Base-by-base conservation (phyloP, 2,888 invertebrate species). In the Smittia aterrima region DNA sequence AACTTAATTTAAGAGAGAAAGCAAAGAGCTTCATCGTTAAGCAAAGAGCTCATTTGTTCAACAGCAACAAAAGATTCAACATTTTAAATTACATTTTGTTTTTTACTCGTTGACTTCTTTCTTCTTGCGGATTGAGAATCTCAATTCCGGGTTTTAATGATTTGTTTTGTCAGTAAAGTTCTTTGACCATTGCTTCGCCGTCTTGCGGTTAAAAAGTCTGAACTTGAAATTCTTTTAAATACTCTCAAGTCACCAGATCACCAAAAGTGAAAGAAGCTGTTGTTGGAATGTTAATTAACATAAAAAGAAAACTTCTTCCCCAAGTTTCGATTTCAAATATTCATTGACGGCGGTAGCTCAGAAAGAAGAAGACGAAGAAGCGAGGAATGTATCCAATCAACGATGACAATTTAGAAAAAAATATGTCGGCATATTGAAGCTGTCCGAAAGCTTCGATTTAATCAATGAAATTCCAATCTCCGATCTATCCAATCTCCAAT, bases 341-440 rank as follows among this genome's bases (percentile, higher is more conserved):
- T 47, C 47, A 47, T 47, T 47, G 47, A 47, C 47, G 47, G 47
- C 47, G 47, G 47, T 11, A 47, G 2, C 3, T 6, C 9, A 13
- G 47, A 47, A 11, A 6, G 16, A 47, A 47, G 47, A 47, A 58
- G n/a, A 22, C 58, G 58, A 58, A n/a, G n/a, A n/a, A 47, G 47
- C 47, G 11, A n/a, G 47, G 47, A 47, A 58, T 58, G 2, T 58
- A 47, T 47, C 47, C 58, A 58, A 22, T 58, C 58, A 47, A 11
- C 11, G 58, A 58, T 58, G 58, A 58, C 58, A 58, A 58, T 58
- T 58, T 22, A 58, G 22, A 58, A 58, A 58, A 11, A 58, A 58
- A 58, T 13, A 22, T 58, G 58, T 22, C 58, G 58, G 58, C 47
- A 13, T 47, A n/a, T 47, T n/a, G 16, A 16, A n/a, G 11, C n/a